phyloP scores from a whole-genome alignment of 53 echinoderm and acorn worm species.

The Luidia sarsii region DNA sequence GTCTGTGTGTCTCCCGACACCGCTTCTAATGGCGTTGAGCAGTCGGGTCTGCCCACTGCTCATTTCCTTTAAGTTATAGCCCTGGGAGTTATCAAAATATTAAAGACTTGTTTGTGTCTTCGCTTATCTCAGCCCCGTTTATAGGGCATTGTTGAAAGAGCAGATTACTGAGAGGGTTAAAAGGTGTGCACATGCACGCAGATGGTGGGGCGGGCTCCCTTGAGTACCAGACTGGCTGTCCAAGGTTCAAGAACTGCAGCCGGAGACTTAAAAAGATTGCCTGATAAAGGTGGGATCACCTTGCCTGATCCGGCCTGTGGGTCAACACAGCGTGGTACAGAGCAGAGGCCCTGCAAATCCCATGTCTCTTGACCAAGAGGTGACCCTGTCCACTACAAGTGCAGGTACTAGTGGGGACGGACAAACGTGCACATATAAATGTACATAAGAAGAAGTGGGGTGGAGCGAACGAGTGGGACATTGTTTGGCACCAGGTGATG shows the following conservation, averaged over 20 bases:
- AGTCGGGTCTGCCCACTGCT: too few species aligned
- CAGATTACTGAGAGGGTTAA: conserved; percentile 24
- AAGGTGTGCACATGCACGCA: conserved; percentile 36
- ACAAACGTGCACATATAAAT: conserved; percentile 40
- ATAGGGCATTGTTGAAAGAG: conserved; percentile 20
- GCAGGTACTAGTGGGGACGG: background rate
- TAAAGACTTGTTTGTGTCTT: conserved; percentile 47
- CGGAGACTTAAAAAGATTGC: conserved; percentile 52
- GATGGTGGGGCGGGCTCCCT: conserved; percentile 1
- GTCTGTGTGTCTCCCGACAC: too few species aligned
- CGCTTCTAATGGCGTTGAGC: too few species aligned
- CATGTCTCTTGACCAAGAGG: too few species aligned
- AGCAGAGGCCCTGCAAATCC: too few species aligned
- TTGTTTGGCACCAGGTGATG: conserved; percentile 40
- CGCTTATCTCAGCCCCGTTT: conserved; percentile 12
- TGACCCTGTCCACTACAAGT: too few species aligned
- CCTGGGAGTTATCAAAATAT: background rate
- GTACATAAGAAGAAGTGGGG: background rate
- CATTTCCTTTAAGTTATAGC: conserved; percentile 30
- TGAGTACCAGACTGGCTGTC: conserved; percentile 17
- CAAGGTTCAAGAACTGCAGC: conserved; percentile 55
- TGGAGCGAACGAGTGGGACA: conserved; percentile 17
- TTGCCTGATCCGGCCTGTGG: background rate
- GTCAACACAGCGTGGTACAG: too few species aligned
- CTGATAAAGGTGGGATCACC: conserved; percentile 52